A percentile compares a stretch with the other conserved stretches of the same genome.
These are phyloP conservation scores for Acrossocheilus wenchowensis DNA, from an alignment of 2,797 vertebrate genomes.

Conservation along the genomic window DNA sequence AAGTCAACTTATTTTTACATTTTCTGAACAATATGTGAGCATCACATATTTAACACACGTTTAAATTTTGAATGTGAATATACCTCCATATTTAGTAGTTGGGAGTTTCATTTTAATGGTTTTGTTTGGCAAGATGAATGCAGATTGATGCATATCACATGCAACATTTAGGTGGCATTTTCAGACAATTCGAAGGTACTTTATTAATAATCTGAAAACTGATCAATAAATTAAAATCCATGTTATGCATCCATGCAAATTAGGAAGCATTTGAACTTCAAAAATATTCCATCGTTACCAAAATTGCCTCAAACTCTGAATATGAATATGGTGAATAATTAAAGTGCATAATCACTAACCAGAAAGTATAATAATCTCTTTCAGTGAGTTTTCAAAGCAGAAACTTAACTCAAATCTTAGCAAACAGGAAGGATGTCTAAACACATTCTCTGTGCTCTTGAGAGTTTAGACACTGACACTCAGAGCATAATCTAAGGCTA, in stretches of 20 bases:
- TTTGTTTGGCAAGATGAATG: background rate
- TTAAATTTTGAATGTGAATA: background rate
- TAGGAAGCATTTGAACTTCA: background rate
- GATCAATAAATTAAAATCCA: background rate
- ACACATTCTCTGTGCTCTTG: background rate
- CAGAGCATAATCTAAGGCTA: background rate
- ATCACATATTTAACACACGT: background rate
- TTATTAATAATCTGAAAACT: background rate
- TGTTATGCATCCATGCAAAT: background rate
- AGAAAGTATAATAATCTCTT: background rate
- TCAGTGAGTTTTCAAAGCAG: background rate
- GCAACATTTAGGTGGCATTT: background rate
- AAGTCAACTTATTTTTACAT: background rate
- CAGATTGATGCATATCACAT: background rate
- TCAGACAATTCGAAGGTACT: background rate
- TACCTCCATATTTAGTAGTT: background rate
- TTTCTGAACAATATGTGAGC: background rate
- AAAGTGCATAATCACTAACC: background rate
- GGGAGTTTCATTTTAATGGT: background rate
- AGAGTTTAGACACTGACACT: background rate
- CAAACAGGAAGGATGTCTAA: slow-evolving; percentile 8
- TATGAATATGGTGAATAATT: background rate
- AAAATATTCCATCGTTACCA: background rate
- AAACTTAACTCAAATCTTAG: background rate
- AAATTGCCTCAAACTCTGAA: background rate